Base-by-base conservation (phyloP, 2,888 invertebrate genomes). In the Alloscopus bannaensis region DNA sequence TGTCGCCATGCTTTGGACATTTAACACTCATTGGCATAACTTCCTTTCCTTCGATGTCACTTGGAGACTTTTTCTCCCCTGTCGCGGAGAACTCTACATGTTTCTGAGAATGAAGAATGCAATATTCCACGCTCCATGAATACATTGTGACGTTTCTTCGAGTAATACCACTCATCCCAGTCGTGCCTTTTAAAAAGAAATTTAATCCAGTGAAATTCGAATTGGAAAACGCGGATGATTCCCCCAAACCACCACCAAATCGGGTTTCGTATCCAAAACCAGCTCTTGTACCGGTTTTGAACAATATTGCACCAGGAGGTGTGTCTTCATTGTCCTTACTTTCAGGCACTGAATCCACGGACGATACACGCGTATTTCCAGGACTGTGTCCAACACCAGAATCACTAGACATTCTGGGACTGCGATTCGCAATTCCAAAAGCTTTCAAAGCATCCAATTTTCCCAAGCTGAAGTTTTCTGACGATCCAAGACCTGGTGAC, bases 81-180 rank as follows among this genome's bases (percentile, higher is more conserved):
- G 64, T 18, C 3, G 50, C 42, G 47, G 70, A 79, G 47, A 71
- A 77, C 45, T 83, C 83, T 11, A 81, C 81, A 36, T 81, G 80
- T 42, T 81, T 84, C 65, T 86, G 86, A 11, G 83, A 81, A 50
- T 85, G 84, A 70, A 98, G 90, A 87, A 99, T 96, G 89, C 98
- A 98, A 88, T 98, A 96, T 89, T 99, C 99, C 26, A 98, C 94
- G 90, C 96, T 94, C 95, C 97, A 97, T 11, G 93, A 91, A 87
- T 94, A 94, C 71, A 82, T 83, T 28, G 86, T 86, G 16, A 87
- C 83, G 36, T 88, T 86, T 81, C 90, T 89, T 86, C 89, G 83
- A 45, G 78, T 55, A 65, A 78, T 40, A 16, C 81, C 78, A 62
- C 83, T 77, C 3, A 71, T 47, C 50, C 79, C 72, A 22, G 82